A percentile compares a stretch with the other conserved stretches of the same genome.
Evolutionary conservation across 2,113 vertebrate species (phyloP).

Genomic region (Semnornis frantzii): DNA sequence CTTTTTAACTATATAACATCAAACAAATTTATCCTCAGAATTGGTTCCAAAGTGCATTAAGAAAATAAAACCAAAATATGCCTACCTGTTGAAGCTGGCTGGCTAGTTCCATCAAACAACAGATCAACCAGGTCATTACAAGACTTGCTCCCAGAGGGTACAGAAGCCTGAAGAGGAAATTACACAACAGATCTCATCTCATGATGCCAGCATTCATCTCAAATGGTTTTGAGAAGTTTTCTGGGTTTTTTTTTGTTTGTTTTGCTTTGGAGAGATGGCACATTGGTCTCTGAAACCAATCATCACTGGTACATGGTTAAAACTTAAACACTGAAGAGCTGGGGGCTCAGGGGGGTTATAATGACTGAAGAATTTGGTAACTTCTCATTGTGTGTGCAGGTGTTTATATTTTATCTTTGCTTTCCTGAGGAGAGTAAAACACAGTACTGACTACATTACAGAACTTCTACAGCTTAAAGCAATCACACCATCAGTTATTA

Average conservation of each 20-base stretch:
- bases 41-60: background rate
- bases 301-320: background rate
- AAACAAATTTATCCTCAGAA: background rate
- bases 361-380: background rate
- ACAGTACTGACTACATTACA: background rate
- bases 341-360: background rate
- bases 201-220: background rate
- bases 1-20: background rate
- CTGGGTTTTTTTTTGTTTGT: background rate
- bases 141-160: conserved; percentile 77
- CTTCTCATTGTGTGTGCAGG: background rate
- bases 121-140: conserved; percentile 86
- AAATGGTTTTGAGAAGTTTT: background rate
- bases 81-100: conserved; percentile 78
- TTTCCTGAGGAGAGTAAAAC: background rate
- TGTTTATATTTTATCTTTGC: background rate
- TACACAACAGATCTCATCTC: background rate
- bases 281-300: background rate
- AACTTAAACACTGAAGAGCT: background rate
- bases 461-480: background rate
- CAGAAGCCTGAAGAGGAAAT: conserved; percentile 72
- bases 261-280: background rate
- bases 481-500: background rate
- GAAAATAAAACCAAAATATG: background rate
- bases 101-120: conserved; percentile 84